Percentiles rank a stretch among this genome's conserved stretches.
Conservation (phyloP, 2,888 invertebrate genomes). For the Oxystoma pomonae region DNA sequence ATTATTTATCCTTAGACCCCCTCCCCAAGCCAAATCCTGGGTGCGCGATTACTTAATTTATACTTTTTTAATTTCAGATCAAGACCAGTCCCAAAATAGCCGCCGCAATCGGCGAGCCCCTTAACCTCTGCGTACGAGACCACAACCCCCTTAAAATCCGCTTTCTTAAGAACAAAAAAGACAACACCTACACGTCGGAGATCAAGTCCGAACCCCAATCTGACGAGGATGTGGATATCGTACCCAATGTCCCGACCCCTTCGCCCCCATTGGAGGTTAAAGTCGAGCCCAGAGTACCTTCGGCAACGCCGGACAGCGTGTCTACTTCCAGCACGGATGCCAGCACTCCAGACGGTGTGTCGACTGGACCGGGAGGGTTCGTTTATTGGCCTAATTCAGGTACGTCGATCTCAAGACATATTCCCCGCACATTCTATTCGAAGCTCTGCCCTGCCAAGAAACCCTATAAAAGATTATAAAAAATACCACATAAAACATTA, state of each 20-base stretch:
- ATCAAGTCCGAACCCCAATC: constrained; percentile 58
- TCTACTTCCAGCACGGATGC: constrained; percentile 49
- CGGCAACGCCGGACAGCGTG: constrained; percentile 40
- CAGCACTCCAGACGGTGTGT: constrained; percentile 44
- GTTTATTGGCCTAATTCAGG: constrained; percentile 65
- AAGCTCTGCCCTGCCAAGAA: too few relatives aligned
- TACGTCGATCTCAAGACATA: too few relatives aligned
- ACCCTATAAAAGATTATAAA: too few relatives aligned
- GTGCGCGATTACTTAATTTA: background rate
- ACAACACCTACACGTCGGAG: constrained; percentile 59
- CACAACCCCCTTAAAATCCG: constrained; percentile 64
- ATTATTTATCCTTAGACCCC: too few relatives aligned
- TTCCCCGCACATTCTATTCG: too few relatives aligned
- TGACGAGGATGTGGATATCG: constrained; percentile 52
- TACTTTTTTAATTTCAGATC: constrained; percentile 14
- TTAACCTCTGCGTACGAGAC: constrained; percentile 80
- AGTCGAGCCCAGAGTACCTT: constrained; percentile 23
- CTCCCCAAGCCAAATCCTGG: too few relatives aligned
- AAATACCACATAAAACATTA: too few relatives aligned
- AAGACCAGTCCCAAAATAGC: too few relatives aligned
- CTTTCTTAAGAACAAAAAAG: constrained; percentile 56
- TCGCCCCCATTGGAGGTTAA: constrained; percentile 9
- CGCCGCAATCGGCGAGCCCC: constrained; percentile 63
- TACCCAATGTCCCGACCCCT: constrained; percentile 41
- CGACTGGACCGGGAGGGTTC: constrained; percentile 50